phyloP scores from a whole-genome alignment of 2,113 vertebrate species.

The Etheostoma spectabile region DNA sequence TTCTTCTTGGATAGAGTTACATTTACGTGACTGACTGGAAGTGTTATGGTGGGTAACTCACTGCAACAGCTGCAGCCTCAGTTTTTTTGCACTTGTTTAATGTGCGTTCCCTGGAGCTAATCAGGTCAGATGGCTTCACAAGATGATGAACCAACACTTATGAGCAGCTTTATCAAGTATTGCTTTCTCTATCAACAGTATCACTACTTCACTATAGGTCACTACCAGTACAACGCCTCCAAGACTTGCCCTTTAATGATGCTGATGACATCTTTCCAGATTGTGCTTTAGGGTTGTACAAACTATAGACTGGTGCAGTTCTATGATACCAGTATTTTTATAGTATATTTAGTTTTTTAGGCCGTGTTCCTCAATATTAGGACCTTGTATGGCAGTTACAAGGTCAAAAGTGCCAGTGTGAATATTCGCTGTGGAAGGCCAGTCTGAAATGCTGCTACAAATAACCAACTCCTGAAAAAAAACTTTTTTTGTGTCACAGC shows the following conservation, averaged over 20 bases:
- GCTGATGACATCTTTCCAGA: neutral
- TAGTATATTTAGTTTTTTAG: neutral
- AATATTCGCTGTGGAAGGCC: neutral
- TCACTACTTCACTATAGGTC: neutral
- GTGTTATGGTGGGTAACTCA: neutral
- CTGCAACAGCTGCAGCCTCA: neutral
- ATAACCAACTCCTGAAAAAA: neutral
- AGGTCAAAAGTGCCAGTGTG: neutral
- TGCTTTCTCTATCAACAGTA: neutral
- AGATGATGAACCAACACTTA: conserved; percentile 1
- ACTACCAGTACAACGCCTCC: neutral
- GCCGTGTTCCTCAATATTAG: neutral
- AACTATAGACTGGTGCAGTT: neutral
- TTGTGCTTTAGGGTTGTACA: neutral
- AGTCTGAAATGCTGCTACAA: neutral
- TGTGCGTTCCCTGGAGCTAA: neutral
- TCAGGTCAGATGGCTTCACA: neutral
- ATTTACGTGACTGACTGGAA: neutral
- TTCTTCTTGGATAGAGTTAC: neutral
- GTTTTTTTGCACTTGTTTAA: neutral
- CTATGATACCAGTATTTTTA: neutral
- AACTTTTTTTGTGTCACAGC: neutral
- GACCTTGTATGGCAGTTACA: neutral
- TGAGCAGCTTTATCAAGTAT: neutral
- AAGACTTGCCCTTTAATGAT: neutral